Percentiles rank a stretch among this genome's conserved stretches.
Conservation (phyloP, 92 coral and sea anemone species). For the Palythoa grandis region DNA sequence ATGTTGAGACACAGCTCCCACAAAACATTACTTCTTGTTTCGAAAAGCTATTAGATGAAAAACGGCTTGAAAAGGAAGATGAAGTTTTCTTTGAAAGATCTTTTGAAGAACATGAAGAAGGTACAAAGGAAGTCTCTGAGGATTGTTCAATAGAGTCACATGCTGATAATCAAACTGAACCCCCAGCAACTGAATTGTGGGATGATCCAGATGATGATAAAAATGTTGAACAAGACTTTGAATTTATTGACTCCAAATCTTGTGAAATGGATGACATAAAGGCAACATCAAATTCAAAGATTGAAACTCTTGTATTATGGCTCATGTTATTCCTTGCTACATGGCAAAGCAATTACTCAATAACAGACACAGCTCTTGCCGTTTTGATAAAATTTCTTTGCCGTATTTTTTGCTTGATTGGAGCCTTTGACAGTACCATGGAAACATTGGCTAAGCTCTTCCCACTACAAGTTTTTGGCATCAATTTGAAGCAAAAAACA, state of each 20-base stretch:
- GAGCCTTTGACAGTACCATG: conserved; percentile 46
- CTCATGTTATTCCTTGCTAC: background rate
- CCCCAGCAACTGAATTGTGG: background rate
- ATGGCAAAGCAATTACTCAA: conserved; percentile 41
- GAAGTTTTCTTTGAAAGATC: conserved; percentile 2
- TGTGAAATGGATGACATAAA: background rate
- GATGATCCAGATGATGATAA: conserved; percentile 12
- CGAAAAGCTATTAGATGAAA: conserved; percentile 5
- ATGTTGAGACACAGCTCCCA: conserved; percentile 9
- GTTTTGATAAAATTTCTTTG: conserved; percentile 44
- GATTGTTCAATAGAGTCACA: background rate
- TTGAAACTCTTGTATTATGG: background rate
- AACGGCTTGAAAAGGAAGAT: conserved; percentile 5
- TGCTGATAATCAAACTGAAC: background rate
- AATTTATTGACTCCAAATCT: background rate
- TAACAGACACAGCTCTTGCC: conserved; percentile 51
- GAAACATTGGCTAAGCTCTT: background rate
- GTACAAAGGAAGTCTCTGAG: background rate
- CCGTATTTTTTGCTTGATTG: conserved; percentile 41
- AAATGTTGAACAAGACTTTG: conserved; percentile 4
- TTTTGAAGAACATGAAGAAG: background rate
- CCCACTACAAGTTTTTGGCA: too few species aligned
- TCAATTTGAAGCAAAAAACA: too few species aligned
- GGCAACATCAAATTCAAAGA: background rate
- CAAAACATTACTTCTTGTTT: background rate